Evolutionary conservation across 2,888 invertebrate genomes (phyloP), one percentile per base, ranked within the genome.

Genomic region (Rhyacophila evoluta): DNA sequence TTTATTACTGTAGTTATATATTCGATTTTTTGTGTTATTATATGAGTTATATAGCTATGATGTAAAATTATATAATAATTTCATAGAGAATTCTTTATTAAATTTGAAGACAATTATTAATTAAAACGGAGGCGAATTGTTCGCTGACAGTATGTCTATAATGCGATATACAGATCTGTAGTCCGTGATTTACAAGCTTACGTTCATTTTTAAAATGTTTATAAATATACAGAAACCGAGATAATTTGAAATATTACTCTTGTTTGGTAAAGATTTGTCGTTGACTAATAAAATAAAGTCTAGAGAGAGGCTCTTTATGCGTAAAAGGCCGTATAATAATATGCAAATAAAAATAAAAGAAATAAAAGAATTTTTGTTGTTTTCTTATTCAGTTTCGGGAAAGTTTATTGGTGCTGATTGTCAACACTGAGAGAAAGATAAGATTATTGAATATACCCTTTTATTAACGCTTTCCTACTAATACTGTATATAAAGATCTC

Each of bases 201-300:
- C 55, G 55, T 55, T 55, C 19, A 55, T 19, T 55, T 55, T 55
- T 55, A 55, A 55, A 55, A 55, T 55, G 55, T 55, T 55, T 55
- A 55, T 55, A 55, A 55, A 55, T 55, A 55, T 19, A 55, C 19
- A 55, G 25, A 55, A 55, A 55, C 55, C 55, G 25, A 55, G 55
- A 55, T 55, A 55, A 55, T 55, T 55, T 55, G 55, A 55, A 55
- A 55, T 55, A 55, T 55, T 25, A 6, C 55, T 55, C 25, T 55
- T 1, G n/a, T 8, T 19, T 19, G 55, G 55, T 55, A 19, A 55
- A 55, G 55, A 55, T 55, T 55, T 55, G 55, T 55, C 55, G 19
- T 19, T 55, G 55, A 55, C 55, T 19, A 55, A 55, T 55, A 55
- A 55, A 55, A 55, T 55, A 55, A 55, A 55, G 19, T 19, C 55